These are phyloP conservation scores for Prolemur simus DNA, from an alignment of 2,113 vertebrate species.

Conservation along the genomic window DNA sequence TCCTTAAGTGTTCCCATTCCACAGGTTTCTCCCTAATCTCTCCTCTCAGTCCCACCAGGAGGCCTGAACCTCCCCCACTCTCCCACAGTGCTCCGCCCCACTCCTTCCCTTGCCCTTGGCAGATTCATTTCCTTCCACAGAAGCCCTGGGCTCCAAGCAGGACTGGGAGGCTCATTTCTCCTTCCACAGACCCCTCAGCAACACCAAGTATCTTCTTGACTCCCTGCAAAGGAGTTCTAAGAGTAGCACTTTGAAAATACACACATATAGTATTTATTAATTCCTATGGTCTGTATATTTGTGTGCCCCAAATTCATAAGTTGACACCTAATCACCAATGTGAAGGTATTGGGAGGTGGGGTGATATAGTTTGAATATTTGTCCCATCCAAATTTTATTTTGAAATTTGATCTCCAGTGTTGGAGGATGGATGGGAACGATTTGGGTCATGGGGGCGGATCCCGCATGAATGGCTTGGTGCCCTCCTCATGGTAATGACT, in stretches of 20 bases:
- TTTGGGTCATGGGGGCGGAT: no score
- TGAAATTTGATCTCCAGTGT: no score
- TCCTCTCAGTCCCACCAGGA: neutral
- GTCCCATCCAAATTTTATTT: no score
- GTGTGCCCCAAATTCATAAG: neutral
- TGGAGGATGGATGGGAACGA: no score
- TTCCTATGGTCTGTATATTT: neutral
- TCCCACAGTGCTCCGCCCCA: no score
- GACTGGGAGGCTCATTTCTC: neutral
- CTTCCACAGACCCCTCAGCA: neutral
- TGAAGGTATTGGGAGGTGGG: neutral
- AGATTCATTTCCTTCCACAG: neutral
- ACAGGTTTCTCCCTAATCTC: neutral
- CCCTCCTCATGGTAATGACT: no score
- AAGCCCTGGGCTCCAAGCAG: neutral
- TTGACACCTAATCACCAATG: neutral
- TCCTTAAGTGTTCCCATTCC: neutral
- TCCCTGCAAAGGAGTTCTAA: neutral
- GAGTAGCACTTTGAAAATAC: neutral
- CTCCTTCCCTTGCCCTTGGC: neutral
- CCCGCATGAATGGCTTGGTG: no score
- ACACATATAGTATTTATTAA: neutral
- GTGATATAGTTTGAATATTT: no score
- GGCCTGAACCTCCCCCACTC: fast-evolving
- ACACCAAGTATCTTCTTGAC: neutral